A percentile compares a stretch with the other conserved stretches of the same genome.
Conservation (phyloP, 2,113 vertebrate genomes). For the Dermatemys mawii region DNA sequence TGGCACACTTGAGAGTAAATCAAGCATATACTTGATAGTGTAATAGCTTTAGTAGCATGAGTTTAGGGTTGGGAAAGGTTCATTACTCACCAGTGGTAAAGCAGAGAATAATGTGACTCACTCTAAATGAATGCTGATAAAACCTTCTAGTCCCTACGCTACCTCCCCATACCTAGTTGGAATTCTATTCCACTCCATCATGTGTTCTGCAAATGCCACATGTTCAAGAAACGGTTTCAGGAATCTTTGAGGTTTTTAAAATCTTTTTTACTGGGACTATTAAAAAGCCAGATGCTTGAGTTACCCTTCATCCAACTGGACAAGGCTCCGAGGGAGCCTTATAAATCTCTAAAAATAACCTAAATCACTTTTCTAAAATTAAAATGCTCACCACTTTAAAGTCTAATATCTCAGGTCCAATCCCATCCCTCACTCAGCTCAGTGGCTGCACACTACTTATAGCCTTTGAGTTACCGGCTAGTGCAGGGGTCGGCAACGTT, state of each 20-base stretch:
- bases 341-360: neutral
- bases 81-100: neutral
- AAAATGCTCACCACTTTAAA: neutral
- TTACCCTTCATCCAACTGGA: neutral
- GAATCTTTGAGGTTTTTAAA: neutral
- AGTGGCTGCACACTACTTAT: neutral
- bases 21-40: neutral
- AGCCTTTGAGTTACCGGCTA: slow-evolving; percentile 11
- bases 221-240: neutral
- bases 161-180: too few relatives aligned
- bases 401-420: neutral
- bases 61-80: neutral
- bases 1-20: neutral
- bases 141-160: neutral
- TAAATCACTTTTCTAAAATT: neutral
- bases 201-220: neutral
- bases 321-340: neutral
- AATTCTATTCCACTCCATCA: neutral
- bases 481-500: too few relatives aligned
- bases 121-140: rapidly evolving
- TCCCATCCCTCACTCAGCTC: neutral
- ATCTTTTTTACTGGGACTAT: neutral
- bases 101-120: neutral
- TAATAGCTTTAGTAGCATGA: neutral
- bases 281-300: slow-evolving; percentile 1